Percentiles rank a stretch among this genome's conserved stretches.
Conservation (phyloP, 2,113 vertebrate genomes). For the Daboia siamensis region DNA sequence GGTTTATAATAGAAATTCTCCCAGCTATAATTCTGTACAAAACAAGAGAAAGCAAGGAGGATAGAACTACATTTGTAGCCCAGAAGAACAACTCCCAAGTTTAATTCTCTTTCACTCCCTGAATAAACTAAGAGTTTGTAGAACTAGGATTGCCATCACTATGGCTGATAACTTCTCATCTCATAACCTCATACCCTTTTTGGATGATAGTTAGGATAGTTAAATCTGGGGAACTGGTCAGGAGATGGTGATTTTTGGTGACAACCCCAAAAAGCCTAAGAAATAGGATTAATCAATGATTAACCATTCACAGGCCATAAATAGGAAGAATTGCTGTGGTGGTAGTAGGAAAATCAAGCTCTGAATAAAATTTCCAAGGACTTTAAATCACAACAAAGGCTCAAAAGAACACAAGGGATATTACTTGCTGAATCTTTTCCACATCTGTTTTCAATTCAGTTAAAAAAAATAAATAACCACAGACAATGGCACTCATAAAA, state of each 20-base stretch:
- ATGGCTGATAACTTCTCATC: not conserved
- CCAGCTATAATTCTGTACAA: slow-evolving; percentile 11
- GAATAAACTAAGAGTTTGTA: not conserved
- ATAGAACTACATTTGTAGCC: not conserved
- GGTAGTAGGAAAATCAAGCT: slow-evolving; percentile 27
- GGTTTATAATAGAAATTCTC: slow-evolving; percentile 36
- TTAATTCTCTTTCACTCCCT: not conserved
- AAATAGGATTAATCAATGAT: slow-evolving; percentile 35
- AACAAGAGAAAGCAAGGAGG: slow-evolving; percentile 32
- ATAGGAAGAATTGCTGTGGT: slow-evolving; percentile 16
- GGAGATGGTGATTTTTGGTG: not conserved
- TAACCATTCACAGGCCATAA: slow-evolving; percentile 8
- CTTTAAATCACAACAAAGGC: slow-evolving; percentile 25
- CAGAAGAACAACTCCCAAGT: not conserved
- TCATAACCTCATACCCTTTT: not conserved
- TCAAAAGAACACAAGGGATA: slow-evolving; percentile 11
- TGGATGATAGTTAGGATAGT: not conserved
- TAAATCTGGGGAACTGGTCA: not conserved
- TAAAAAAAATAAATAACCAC: not conserved
- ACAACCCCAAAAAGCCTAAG: not conserved
- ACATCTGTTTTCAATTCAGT: not conserved
- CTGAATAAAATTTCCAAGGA: slow-evolving; percentile 23
- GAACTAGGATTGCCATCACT: not conserved
- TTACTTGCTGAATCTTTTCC: not conserved
- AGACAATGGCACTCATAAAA: slow-evolving; percentile 30